phyloP scores from a whole-genome alignment of 2,888 invertebrate species.

The Ochropleura leucogaster region DNA sequence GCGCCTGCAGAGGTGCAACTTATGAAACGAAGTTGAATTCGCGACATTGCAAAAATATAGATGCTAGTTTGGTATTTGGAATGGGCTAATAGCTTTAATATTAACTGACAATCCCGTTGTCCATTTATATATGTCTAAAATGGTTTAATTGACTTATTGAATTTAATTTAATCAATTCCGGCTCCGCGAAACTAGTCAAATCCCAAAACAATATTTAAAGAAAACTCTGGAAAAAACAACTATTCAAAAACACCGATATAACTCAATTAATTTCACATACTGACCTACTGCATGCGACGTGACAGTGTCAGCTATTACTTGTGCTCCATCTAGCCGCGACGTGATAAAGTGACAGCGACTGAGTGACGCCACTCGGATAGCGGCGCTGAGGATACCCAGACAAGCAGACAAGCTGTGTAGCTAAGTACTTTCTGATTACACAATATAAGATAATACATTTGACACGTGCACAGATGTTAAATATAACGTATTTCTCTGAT shows the following conservation, averaged over 20 bases:
- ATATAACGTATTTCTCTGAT: neutral
- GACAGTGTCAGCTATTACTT: conserved; percentile 22
- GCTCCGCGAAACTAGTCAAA: neutral
- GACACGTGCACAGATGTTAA: neutral
- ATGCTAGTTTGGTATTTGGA: neutral
- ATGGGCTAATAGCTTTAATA: neutral
- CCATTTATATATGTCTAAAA: neutral
- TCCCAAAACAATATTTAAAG: neutral
- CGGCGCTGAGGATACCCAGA: neutral
- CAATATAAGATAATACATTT: neutral
- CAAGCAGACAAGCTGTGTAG: neutral
- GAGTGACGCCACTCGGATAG: neutral
- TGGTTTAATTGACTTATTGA: neutral
- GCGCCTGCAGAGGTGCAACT: conserved; percentile 19
- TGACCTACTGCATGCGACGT: neutral
- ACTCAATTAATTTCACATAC: neutral
- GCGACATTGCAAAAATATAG: neutral
- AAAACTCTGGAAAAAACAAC: neutral
- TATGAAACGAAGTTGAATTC: neutral
- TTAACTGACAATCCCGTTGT: neutral
- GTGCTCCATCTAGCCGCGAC: conserved; percentile 37
- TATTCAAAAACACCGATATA: neutral
- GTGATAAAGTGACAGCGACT: conserved; percentile 49
- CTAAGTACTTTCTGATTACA: neutral
- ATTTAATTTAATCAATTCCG: neutral